Evolutionary conservation across 2,113 vertebrate genomes (phyloP), one percentile per base, ranked within the genome.

Genomic region (Prunella fulvescens): DNA sequence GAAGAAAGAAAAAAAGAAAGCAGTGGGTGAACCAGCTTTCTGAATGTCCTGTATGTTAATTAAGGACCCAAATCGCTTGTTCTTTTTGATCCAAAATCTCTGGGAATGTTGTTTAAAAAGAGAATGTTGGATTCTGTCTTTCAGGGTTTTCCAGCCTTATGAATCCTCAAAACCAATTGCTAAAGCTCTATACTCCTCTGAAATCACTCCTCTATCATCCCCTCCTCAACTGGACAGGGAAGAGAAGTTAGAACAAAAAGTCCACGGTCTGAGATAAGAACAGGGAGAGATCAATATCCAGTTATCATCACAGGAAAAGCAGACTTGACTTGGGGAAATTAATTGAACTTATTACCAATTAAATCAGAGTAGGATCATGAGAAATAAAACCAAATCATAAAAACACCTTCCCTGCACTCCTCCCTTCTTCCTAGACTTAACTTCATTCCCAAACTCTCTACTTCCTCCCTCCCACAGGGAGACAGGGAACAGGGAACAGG

Each of bases 141-240:
- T 78, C 42, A 80, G 42, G 6, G 1, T 19, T 65, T 85, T 82
- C 44, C 29, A 86, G 48, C 13, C 84, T 90, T 45, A 79, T 62
- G 67, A 88, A 87, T 56, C 40, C 33, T 81, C 69, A 85, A 93
- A 93, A 40, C 15, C 81, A 76, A 28, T 26, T 79, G 73, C 18
- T 86, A 81, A 91, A 74, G 66, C 25, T 79, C 40, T 67, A 67
- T 19, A 71, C 11, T 29, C 18, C 28, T 92, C 64, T 92, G 76
- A 95, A 97, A 94, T 86, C 64, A 91, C 26, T 23, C 6, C 14
- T 42, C 23, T n/a, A 14, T n/a, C 65, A 64, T 39, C 5, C 19
- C 5, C 19, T 78, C 9, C 23, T 51, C 37, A 78, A 5, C 6
- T 22, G 9, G 22, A 14, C 22, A 42, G 48, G 10, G 14, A 14